phyloP scores from a whole-genome alignment of 2,113 vertebrate genomes.

The Microcebus ravelobensis region DNA sequence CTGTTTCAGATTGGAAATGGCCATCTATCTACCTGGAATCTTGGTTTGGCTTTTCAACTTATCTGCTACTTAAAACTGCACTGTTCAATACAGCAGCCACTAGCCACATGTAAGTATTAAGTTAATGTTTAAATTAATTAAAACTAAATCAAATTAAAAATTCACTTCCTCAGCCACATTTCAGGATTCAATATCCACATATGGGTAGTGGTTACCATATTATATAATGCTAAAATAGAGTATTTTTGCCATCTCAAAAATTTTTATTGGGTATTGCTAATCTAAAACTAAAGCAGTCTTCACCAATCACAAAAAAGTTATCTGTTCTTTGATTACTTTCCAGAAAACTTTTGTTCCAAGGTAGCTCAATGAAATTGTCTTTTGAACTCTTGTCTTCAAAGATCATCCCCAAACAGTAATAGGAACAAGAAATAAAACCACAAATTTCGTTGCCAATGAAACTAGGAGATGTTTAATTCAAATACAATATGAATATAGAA shows the following conservation, averaged over 20 bases:
- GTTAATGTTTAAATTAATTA: slow-evolving; percentile 25
- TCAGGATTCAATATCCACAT: not conserved
- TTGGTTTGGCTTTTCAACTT: not conserved
- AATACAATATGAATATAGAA: not conserved
- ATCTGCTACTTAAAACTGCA: not conserved
- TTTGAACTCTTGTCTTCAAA: not conserved
- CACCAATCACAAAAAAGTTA: not conserved
- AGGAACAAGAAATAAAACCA: not conserved
- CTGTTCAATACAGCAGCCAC: not conserved
- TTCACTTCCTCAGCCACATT: not conserved
- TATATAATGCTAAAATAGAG: not conserved
- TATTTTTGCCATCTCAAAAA: not conserved
- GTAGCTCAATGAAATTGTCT: not conserved
- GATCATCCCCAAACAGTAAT: not conserved
- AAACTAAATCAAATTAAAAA: not conserved
- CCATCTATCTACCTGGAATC: not conserved
- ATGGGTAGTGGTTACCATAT: not conserved
- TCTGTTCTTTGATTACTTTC: not conserved
- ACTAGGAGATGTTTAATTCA: not conserved
- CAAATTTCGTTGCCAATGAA: not conserved
- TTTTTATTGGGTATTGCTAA: not conserved
- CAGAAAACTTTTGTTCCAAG: not conserved
- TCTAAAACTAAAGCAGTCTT: not conserved
- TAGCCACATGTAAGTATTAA: not conserved
- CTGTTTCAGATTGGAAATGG: not conserved